phyloP scores from a whole-genome alignment of 2,797 vertebrate species.

The Eutrigla gurnardus region DNA sequence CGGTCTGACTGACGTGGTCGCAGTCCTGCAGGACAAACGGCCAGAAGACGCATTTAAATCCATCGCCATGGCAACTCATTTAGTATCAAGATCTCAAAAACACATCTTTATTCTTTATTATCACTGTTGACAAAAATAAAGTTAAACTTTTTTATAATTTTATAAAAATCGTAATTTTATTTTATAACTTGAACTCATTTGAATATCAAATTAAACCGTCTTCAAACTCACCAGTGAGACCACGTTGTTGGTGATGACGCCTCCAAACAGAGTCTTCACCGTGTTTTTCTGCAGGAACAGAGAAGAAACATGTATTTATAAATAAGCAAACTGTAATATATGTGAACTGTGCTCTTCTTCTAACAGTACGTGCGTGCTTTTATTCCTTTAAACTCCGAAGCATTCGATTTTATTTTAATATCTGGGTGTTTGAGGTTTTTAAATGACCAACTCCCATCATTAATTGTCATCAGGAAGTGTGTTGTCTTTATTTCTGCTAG shows the following conservation, averaged over 20 bases:
- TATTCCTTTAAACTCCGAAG: neutral
- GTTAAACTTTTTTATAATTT: too few species aligned
- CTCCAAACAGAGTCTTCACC: constrained; percentile 97
- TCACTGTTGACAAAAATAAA: neutral
- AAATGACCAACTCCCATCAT: neutral
- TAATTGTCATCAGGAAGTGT: neutral
- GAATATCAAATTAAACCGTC: neutral
- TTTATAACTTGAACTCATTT: too few species aligned
- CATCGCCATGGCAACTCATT: too few species aligned
- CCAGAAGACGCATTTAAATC: too few species aligned
- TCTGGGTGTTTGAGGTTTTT: neutral
- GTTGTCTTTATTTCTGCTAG: neutral
- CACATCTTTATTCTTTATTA: neutral
- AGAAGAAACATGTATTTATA: neutral
- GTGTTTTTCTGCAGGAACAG: constrained; percentile 92
- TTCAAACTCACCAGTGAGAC: constrained; percentile 93
- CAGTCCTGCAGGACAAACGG: constrained; percentile 87
- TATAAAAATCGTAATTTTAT: too few species aligned
- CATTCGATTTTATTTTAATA: neutral
- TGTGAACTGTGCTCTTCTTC: neutral
- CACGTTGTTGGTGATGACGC: constrained; percentile 98
- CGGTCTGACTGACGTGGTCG: constrained; percentile 98
- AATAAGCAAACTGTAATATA: neutral
- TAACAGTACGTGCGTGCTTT: neutral
- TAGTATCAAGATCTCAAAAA: neutral